phyloP scores from a whole-genome alignment of 2,797 vertebrate species.

The Gymnothorax reevesii region DNA sequence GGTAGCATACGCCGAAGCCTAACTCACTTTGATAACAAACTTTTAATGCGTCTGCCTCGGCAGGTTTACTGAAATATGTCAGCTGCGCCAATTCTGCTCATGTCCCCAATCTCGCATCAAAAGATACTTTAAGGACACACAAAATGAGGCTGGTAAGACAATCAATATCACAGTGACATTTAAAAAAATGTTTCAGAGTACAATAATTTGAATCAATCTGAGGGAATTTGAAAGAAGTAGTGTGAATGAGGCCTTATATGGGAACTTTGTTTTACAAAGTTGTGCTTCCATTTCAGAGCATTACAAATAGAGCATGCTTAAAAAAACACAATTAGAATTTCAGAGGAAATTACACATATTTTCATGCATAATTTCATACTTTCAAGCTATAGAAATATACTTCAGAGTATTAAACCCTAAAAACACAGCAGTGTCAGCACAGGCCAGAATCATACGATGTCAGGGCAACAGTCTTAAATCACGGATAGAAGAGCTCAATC shows the following conservation, averaged over 20 bases:
- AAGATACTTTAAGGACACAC: slow-evolving; percentile 5
- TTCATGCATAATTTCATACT: not conserved
- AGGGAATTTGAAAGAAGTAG: not conserved
- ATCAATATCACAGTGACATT: slow-evolving; percentile 10
- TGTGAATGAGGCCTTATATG: too few species aligned
- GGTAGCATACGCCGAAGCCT: slow-evolving; percentile 48
- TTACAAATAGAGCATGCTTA: slow-evolving; percentile 27
- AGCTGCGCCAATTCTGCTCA: slow-evolving; percentile 28
- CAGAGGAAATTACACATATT: not conserved
- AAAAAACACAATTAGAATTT: not conserved
- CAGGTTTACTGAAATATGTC: slow-evolving; percentile 30
- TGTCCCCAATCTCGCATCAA: slow-evolving; percentile 26
- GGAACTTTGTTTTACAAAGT: too few species aligned
- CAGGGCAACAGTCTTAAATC: too few species aligned
- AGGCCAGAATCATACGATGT: too few species aligned
- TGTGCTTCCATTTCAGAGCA: slow-evolving; percentile 5
- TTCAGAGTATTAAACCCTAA: too few species aligned
- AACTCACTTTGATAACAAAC: slow-evolving; percentile 57
- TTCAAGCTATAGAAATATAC: too few species aligned
- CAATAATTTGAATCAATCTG: not conserved
- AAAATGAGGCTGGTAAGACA: not conserved
- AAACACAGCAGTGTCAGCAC: too few species aligned
- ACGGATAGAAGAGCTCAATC: too few species aligned
- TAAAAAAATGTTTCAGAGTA: not conserved
- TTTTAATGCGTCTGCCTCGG: slow-evolving; percentile 61